A percentile compares a stretch with the other conserved stretches of the same genome.
These are phyloP conservation scores for Dipus sagitta DNA, from an alignment of 2,797 vertebrate species.

Conservation along the genomic window DNA sequence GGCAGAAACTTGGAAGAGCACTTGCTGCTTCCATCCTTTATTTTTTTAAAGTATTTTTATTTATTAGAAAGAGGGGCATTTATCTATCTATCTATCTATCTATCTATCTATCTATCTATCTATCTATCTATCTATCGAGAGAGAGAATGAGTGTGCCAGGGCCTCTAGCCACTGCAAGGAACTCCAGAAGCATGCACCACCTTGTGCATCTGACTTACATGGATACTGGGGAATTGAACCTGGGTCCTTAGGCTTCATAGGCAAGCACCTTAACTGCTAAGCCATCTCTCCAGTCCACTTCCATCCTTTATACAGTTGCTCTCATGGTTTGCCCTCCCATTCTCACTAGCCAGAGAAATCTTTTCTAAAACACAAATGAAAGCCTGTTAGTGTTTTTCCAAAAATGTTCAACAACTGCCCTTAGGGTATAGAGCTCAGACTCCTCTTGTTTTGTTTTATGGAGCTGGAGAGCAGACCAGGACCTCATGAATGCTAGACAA, in stretches of 20 bases:
- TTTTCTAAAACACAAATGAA: slow-evolving; percentile 17
- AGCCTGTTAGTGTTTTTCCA: background rate
- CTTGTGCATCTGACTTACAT: too few relatives aligned
- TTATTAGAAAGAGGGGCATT: too few relatives aligned
- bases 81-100: too few relatives aligned
- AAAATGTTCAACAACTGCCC: background rate
- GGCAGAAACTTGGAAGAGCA: slow-evolving; percentile 13
- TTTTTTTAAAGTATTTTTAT: too few relatives aligned
- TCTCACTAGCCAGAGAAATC: background rate
- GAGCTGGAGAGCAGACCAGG: background rate
- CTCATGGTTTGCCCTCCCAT: background rate
- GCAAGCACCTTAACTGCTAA: too few relatives aligned
- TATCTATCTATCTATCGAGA: too few relatives aligned
- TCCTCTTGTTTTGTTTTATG: background rate
- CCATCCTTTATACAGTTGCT: background rate
- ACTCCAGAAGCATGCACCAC: too few relatives aligned
- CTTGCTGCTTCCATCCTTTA: background rate
- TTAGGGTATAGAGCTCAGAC: slow-evolving; percentile 10
- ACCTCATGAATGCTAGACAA: background rate
- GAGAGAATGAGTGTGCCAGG: too few relatives aligned
- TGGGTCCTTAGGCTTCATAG: too few relatives aligned
- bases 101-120: too few relatives aligned
- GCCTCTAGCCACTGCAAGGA: too few relatives aligned
- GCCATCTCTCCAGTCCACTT: background rate
- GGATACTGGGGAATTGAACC: too few relatives aligned